Evolutionary conservation across 1,140 invertebrate genomes (phyloP).

Genomic region (Elysia chlorotica): DNA sequence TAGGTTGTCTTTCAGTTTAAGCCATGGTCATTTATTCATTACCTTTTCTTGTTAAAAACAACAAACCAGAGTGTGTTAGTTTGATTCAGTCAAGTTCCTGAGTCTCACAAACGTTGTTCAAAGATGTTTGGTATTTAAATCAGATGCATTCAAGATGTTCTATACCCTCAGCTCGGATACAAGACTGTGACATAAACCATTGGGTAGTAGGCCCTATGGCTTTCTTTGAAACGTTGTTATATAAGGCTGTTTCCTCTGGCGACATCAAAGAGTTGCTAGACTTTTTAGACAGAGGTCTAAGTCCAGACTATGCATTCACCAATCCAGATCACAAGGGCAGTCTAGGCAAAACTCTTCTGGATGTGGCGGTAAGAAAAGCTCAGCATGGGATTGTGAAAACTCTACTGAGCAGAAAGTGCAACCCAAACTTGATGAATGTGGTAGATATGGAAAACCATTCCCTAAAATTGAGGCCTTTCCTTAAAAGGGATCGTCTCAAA

Average conservation of each 20-base stretch:
- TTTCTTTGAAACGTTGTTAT: constrained; percentile 44
- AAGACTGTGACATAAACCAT: no score
- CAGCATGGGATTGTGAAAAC: constrained; percentile 32
- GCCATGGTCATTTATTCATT: no score
- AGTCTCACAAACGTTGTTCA: no score
- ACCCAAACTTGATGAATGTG: constrained; percentile 41
- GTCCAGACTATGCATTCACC: constrained; percentile 41
- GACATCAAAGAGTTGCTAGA: constrained; percentile 24
- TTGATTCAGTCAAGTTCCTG: no score
- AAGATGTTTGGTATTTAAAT: no score
- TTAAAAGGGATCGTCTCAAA: constrained; percentile 41
- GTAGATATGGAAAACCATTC: constrained; percentile 39
- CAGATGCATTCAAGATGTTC: no score
- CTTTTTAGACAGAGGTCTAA: constrained; percentile 36
- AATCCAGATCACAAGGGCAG: constrained; percentile 12
- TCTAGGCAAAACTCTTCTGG: constrained; percentile 41
- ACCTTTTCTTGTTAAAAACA: no score
- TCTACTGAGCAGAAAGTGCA: constrained; percentile 32
- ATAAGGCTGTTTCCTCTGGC: constrained; percentile 33
- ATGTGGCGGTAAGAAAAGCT: constrained; percentile 32
- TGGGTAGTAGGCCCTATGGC: constrained; percentile 35
- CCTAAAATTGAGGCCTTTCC: constrained; percentile 35
- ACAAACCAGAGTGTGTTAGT: no score
- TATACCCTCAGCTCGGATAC: no score
- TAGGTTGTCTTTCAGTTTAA: no score